Evolutionary conservation across 2,888 invertebrate species (phyloP).

Genomic region (Rhagium mordax): DNA sequence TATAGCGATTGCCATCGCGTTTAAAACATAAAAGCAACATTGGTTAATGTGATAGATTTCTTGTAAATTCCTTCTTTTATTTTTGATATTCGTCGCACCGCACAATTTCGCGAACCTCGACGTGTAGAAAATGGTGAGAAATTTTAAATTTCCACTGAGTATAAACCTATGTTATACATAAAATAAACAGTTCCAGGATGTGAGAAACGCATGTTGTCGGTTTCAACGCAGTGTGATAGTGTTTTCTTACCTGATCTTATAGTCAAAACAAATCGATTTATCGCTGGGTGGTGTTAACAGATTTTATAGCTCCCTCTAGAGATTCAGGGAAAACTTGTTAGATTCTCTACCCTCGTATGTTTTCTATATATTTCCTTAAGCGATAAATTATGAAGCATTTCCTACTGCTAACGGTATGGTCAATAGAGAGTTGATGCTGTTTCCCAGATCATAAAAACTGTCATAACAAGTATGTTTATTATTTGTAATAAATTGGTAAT

Average conservation of each 20-base stretch:
- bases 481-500: background rate
- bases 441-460: background rate
- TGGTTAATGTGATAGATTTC: too few species aligned
- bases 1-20: too few species aligned
- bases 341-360: constrained; percentile 22
- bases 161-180: constrained; percentile 29
- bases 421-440: background rate
- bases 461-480: background rate
- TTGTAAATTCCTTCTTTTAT: too few species aligned
- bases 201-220: constrained; percentile 29
- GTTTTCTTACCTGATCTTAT: constrained; percentile 55
- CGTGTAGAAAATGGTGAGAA: constrained; percentile 22
- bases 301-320: constrained; percentile 36
- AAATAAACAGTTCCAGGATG: constrained; percentile 36
- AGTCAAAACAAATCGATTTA: constrained; percentile 55
- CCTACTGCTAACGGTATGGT: background rate
- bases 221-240: constrained; percentile 25
- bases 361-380: constrained; percentile 31
- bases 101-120: background rate
- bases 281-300: constrained; percentile 46
- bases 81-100: background rate
- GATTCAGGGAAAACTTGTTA: constrained; percentile 23
- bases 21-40: too few species aligned
- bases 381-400: constrained; percentile 19
- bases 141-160: constrained; percentile 25